phyloP scores from a whole-genome alignment of 2,113 vertebrate genomes.

The Rhineura floridana region DNA sequence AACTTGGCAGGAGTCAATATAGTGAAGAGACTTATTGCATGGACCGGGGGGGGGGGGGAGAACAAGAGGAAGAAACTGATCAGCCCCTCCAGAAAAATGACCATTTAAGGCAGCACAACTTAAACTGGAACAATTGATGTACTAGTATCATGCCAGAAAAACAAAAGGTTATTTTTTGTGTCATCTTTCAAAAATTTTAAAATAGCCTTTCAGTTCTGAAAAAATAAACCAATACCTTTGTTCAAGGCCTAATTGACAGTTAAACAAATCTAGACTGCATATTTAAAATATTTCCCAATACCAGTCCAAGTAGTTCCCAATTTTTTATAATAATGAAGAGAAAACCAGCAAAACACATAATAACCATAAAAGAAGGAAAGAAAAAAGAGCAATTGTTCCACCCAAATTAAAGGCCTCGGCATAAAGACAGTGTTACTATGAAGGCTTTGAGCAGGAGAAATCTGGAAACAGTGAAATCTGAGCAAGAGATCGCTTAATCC shows the following conservation, averaged over 20 bases:
- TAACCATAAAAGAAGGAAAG: not conserved
- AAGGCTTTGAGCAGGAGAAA: not conserved
- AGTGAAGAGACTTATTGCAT: not conserved
- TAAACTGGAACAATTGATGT: not conserved
- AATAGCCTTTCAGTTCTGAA: not conserved
- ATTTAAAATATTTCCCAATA: not conserved
- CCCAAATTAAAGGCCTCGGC: not conserved
- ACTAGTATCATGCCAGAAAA: not conserved
- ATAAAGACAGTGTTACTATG: not conserved
- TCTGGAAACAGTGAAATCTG: not conserved
- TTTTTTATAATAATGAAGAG: not conserved
- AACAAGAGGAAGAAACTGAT: not conserved
- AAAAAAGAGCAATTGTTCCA: not conserved
- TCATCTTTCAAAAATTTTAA: constrained; percentile 7
- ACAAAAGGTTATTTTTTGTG: not conserved
- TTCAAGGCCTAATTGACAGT: not conserved
- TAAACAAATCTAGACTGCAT: not conserved
- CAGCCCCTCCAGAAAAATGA: not conserved
- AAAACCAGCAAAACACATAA: not conserved
- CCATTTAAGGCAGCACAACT: not conserved
- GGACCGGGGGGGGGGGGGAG: too few species aligned
- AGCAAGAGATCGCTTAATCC: not conserved
- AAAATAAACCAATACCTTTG: not conserved
- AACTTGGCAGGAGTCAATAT: not conserved
- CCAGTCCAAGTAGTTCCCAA: not conserved